phyloP scores from a whole-genome alignment of 2,113 vertebrate genomes.

The Pipa parva region DNA sequence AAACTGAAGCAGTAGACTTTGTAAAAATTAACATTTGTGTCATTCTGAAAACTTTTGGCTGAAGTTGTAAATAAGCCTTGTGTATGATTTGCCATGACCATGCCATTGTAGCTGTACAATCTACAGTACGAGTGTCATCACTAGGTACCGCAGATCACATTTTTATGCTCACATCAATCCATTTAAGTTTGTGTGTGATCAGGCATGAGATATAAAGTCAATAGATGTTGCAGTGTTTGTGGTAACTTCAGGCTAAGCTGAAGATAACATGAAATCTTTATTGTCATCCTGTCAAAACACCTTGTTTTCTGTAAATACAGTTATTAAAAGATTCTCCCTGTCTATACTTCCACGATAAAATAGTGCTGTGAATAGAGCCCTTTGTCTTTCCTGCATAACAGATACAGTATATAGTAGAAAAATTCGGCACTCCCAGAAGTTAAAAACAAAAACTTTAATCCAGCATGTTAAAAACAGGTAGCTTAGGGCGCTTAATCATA shows the following conservation, averaged over 20 bases:
- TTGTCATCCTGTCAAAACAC: neutral
- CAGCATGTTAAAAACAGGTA: no score
- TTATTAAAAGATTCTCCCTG: neutral
- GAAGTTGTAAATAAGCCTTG: neutral
- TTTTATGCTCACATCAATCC: neutral
- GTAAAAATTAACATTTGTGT: no score
- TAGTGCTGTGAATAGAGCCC: no score
- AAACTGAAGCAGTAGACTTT: no score
- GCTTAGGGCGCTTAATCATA: no score
- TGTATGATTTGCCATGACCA: neutral
- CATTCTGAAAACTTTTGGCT: no score
- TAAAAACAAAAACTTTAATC: no score
- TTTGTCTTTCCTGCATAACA: no score
- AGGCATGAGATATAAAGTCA: neutral
- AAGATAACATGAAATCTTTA: slow-evolving; percentile 16
- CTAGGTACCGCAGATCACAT: neutral
- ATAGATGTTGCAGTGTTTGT: neutral
- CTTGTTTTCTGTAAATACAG: neutral
- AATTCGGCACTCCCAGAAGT: no score
- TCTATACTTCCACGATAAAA: no score
- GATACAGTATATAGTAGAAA: no score
- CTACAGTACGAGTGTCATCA: neutral
- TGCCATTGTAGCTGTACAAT: neutral
- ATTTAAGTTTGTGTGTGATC: neutral
- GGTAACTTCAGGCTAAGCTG: slow-evolving; percentile 7